Evolutionary conservation across 2,888 invertebrate genomes (phyloP).

Genomic region (Aporophyla nigra): DNA sequence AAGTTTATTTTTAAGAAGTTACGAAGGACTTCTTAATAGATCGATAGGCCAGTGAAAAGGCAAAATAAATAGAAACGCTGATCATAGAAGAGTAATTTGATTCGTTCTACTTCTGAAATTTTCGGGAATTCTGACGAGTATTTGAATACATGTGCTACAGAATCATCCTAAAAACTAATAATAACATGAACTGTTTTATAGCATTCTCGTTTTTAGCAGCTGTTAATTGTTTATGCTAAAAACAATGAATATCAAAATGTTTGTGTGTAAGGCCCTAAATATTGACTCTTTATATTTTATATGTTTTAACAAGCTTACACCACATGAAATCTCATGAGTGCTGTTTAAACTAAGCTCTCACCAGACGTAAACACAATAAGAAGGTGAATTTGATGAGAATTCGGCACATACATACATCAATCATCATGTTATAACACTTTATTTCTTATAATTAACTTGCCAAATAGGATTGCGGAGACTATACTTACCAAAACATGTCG

Average conservation of each 20-base stretch:
- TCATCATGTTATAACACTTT: background rate
- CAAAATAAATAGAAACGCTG: too few relatives aligned
- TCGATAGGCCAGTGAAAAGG: too few relatives aligned
- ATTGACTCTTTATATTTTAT: slow-evolving; percentile 24
- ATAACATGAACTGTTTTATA: background rate
- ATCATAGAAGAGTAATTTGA: too few relatives aligned
- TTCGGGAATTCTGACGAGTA: too few relatives aligned
- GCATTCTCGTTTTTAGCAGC: background rate
- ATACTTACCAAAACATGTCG: too few relatives aligned
- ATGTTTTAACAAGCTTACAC: slow-evolving; percentile 39
- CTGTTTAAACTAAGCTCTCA: background rate
- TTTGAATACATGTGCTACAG: too few relatives aligned
- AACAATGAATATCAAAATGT: slow-evolving; percentile 26
- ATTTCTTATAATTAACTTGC: too few relatives aligned
- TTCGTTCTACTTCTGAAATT: too few relatives aligned
- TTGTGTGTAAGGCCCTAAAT: background rate
- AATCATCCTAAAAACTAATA: background rate
- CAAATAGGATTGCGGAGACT: too few relatives aligned
- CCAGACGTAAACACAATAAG: background rate
- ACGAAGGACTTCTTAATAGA: too few relatives aligned
- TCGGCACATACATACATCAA: background rate
- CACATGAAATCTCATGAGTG: slow-evolving; percentile 40
- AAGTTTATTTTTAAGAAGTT: too few relatives aligned
- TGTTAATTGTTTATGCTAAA: slow-evolving; percentile 5
- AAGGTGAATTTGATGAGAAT: background rate